These are phyloP conservation scores for Elymnias hypermnestra DNA, from an alignment of 1,140 invertebrate species.

Conservation along the genomic window DNA sequence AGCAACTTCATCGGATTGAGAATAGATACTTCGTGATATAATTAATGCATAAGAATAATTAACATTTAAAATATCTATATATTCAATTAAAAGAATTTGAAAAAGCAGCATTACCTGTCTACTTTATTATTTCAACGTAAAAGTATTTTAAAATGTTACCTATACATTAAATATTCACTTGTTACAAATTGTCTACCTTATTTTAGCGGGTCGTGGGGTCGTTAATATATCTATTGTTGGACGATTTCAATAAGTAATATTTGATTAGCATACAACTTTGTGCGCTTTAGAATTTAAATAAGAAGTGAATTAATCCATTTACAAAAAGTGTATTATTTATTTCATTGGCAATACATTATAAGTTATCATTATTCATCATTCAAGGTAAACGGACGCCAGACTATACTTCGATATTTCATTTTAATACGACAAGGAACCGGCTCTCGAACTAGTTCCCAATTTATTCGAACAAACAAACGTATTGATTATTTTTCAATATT, in stretches of 20 bases:
- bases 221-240: conserved; percentile 8
- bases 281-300: conserved; percentile 40
- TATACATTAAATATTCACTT: background rate
- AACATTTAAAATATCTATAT: too few relatives aligned
- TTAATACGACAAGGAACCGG: conserved; percentile 52
- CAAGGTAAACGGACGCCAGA: conserved; percentile 59
- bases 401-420: conserved; percentile 59
- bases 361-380: conserved; percentile 62
- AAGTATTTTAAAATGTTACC: too few relatives aligned
- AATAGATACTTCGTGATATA: too few relatives aligned
- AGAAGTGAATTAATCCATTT: conserved; percentile 50
- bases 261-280: conserved; percentile 34
- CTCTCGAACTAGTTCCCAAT: conserved; percentile 44
- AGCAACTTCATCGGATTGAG: too few relatives aligned
- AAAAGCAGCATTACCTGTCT: too few relatives aligned
- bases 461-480: conserved; percentile 40
- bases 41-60: too few relatives aligned
- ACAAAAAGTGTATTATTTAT: conserved; percentile 55
- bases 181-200: background rate
- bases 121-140: too few relatives aligned
- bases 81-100: too few relatives aligned
- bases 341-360: conserved; percentile 27
- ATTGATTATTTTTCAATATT: conserved; percentile 39
- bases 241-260: conserved; percentile 1
- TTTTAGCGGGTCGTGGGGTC: conserved; percentile 6